Base-by-base conservation (phyloP, 2,888 invertebrate species). In the Ormyrus pomaceus region DNA sequence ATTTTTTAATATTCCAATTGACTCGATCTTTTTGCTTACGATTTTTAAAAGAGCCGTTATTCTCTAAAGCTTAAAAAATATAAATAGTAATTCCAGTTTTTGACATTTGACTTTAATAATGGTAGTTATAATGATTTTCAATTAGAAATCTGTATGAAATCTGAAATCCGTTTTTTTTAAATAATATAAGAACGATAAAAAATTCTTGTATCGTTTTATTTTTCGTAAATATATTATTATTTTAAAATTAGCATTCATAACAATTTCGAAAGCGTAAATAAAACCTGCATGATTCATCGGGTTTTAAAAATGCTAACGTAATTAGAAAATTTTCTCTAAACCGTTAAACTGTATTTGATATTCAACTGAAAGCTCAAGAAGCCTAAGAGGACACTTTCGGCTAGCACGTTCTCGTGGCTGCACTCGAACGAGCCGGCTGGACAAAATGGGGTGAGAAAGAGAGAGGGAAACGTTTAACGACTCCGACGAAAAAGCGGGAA, bases 401-500 rank as follows among this genome's bases (percentile, higher is more conserved):
- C 48, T 45, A 13, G 5, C 45, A 7, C 50, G 5, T 46, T 51
- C 65, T 65, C 55, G 19, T 55, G 9, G 65, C 8, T 68, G 66
- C 55, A 68, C 71, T 56, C 8, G 58, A 13, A 50, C 50, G 7
- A 34, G 51, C 11, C 13, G 51, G 34, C 71, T 71, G 71, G 51
- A 61, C 71, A 61, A 51, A 71, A 71, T 61, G 56, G 69, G 8
- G 8, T 51, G 51, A 50, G 61, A 6, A 51, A 59, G 13, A 51
- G 61, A 61, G 51, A 71, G 53, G 34, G 55, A 66, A 64, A 55
- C 81, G 82, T 83, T 84, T 83, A 84, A 84, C 80, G 82, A 80
- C 82, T 80, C 82, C 78, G 77, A 81, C 77, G 81, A 82, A 81
- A 83, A 82, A 84, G 81, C 74, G 82, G 64, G 83, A 81, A 84